These are phyloP conservation scores for Drosophila atripex DNA, from an alignment of 2,888 invertebrate genomes.

Conservation along the genomic window DNA sequence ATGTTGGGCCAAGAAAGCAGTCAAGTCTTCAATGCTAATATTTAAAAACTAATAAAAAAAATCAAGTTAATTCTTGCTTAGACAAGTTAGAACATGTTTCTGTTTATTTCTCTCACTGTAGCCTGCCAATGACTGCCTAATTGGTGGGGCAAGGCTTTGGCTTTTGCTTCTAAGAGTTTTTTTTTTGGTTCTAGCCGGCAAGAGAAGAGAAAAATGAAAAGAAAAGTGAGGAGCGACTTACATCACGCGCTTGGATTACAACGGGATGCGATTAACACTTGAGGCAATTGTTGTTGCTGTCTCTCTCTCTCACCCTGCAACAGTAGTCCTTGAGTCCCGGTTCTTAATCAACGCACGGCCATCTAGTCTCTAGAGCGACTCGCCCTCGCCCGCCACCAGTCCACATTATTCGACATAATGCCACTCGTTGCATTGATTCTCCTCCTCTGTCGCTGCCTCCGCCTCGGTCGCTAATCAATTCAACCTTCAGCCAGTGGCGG, in stretches of 20 bases:
- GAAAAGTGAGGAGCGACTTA: background rate
- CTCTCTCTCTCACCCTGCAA: too few relatives aligned
- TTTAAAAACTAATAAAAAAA: too few relatives aligned
- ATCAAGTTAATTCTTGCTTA: too few relatives aligned
- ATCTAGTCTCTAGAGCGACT: too few relatives aligned
- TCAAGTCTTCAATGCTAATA: too few relatives aligned
- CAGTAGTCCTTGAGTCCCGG: too few relatives aligned
- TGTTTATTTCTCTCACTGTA: background rate
- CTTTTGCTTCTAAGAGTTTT: background rate
- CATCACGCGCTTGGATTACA: conserved; percentile 11
- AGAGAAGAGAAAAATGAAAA: background rate
- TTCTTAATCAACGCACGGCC: conserved; percentile 1
- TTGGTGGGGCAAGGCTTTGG: background rate
- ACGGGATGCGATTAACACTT: conserved; percentile 20
- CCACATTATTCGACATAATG: too few relatives aligned
- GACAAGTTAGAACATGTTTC: too few relatives aligned
- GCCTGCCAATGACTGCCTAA: background rate
- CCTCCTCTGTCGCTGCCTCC: background rate
- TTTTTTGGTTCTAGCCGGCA: conserved; percentile 2
- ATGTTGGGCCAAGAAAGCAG: background rate
- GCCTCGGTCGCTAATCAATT: conserved; percentile 64
- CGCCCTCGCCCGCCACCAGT: too few relatives aligned
- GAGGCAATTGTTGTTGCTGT: background rate
- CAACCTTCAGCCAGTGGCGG: conserved; percentile 72
- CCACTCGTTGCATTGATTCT: conserved; percentile 26